phyloP scores from a whole-genome alignment of 23 tunicate species.

The Oikopleura dioica region DNA sequence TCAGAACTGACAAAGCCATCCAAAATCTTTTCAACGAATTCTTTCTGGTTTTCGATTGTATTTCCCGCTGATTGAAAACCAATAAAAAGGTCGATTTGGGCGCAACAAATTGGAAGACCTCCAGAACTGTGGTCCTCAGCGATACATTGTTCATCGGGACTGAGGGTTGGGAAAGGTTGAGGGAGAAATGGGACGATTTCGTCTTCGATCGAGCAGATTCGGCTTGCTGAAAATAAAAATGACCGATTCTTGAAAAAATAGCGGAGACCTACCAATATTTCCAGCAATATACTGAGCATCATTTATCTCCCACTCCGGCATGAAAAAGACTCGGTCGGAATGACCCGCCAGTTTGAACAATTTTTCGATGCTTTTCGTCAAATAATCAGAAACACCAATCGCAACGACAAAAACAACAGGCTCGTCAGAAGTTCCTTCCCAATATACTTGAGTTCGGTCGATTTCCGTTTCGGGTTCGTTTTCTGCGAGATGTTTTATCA shows the following conservation, averaged over 20 bases:
- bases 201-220: too few species aligned
- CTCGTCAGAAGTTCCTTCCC: too few species aligned
- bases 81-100: neutral
- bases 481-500: neutral
- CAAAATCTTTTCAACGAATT: neutral
- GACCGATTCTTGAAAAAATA: too few species aligned
- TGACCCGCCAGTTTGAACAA: neutral
- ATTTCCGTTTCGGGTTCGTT: neutral
- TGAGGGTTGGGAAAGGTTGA: neutral
- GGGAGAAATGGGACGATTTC: neutral
- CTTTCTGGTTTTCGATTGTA: neutral
- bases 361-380: too few species aligned
- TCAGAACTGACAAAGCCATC: neutral
- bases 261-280: too few species aligned
- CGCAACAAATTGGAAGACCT: neutral
- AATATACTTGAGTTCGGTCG: neutral
- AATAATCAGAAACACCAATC: too few species aligned
- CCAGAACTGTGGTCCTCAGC: neutral
- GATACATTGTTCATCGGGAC: neutral
- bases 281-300: neutral
- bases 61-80: neutral
- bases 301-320: neutral
- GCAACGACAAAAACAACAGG: too few species aligned
- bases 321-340: neutral
- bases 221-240: too few species aligned